These are phyloP conservation scores for Chloromyia formosa DNA, from an alignment of 2,888 invertebrate genomes.

Conservation along the genomic window DNA sequence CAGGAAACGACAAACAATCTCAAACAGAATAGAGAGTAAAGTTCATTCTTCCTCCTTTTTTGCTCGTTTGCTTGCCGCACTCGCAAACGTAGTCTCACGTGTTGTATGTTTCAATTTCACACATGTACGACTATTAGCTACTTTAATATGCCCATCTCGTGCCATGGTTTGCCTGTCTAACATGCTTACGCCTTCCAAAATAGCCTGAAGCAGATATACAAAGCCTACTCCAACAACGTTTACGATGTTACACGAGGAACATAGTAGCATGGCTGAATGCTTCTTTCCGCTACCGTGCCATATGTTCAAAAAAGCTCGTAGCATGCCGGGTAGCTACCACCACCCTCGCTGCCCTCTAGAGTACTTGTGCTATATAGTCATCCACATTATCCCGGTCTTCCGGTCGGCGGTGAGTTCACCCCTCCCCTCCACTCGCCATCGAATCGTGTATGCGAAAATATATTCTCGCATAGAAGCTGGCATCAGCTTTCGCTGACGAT, in stretches of 20 bases:
- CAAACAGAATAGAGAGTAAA: too few relatives aligned
- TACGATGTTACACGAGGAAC: slow-evolving; percentile 21
- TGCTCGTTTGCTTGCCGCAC: too few relatives aligned
- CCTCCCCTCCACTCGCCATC: not conserved
- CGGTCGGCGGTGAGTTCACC: not conserved
- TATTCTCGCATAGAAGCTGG: not conserved
- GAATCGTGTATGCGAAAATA: not conserved
- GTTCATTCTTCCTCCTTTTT: too few relatives aligned
- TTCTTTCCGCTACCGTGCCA: not conserved
- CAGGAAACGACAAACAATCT: too few relatives aligned
- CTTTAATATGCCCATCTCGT: slow-evolving; percentile 27
- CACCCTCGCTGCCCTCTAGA: not conserved
- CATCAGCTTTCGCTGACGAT: not conserved
- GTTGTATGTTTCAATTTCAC: not conserved
- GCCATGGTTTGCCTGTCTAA: not conserved
- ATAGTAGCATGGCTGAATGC: not conserved
- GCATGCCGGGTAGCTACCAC: not conserved
- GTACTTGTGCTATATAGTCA: slow-evolving; percentile 4
- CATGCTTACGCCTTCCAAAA: slow-evolving; percentile 13
- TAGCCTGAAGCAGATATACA: not conserved
- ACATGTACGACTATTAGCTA: not conserved
- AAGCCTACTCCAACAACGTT: slow-evolving; percentile 35
- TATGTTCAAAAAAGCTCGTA: not conserved
- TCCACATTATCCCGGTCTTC: not conserved
- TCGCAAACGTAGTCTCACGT: not conserved